Evolutionary conservation across 2,113 vertebrate species (phyloP), one percentile per base, ranked within the genome.

Genomic region (Myxocyprinus asiaticus): DNA sequence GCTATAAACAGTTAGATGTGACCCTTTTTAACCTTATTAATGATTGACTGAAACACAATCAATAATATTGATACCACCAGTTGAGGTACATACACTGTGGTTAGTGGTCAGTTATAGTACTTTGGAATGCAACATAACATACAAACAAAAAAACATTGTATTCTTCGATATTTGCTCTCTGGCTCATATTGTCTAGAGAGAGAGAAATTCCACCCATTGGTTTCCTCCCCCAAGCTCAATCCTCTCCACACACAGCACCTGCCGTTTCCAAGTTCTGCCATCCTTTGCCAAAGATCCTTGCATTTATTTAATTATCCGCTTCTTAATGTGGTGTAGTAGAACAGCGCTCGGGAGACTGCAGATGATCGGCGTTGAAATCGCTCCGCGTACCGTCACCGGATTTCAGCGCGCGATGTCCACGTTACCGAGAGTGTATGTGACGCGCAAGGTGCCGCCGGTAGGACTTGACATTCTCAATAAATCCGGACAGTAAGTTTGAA

Each of bases 371-470:
- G 82, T 84, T 22, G 10, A 43, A 42, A 0, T 45, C 11, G 17
- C 84, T 67, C 86, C 87, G 61, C 70, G 90, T 42, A 85, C 82
- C 62, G 42, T 85, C 53, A 67, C 75, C 3, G 82, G 53, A 12
- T 15, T 84, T 55, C 87, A 86, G 67, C 88, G 91, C 47, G 84
- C 86, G 55, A 91, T 89, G 89, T 91, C 91, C 14, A 88, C 83
- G 0, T 70, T 94, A 59, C 87, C 88, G 2, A 87, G 89, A n/a
- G 87, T 94, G 8, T 94, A 93, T 12, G 83, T 94, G 69, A 92
- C 93, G 50, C 90, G 93, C 11, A 89, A 89, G 82, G 90, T 95
- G 61, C 93, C 93, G 14, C 90, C 91, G 0, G 91, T 92, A 43
- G 93, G 93, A 10, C 81, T 95, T 81, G 90, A 83, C 79, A 90